Conservation (phyloP, 1,140 invertebrate genomes). For the Eueides isabella region DNA sequence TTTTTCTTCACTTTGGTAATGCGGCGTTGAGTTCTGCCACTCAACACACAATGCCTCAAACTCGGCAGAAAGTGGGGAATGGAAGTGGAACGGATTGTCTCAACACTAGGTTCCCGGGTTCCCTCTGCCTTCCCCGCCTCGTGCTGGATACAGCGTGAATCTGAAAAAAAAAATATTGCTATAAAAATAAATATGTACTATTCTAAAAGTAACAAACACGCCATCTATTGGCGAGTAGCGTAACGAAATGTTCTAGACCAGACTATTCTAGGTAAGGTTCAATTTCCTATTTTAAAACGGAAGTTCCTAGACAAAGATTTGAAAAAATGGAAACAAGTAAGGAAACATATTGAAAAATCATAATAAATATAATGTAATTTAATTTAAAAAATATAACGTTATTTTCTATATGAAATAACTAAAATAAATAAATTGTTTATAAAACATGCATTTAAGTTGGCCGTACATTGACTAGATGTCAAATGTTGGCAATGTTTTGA, state of each 20-base stretch:
- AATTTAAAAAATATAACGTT: neutral
- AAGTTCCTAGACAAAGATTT: neutral
- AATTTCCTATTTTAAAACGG: neutral
- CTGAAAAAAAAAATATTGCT: too few species aligned
- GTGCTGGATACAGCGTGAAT: too few species aligned
- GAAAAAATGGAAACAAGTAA: neutral
- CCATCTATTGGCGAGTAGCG: neutral
- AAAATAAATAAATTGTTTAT: neutral
- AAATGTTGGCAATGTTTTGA: neutral
- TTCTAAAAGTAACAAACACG: neutral
- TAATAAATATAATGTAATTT: neutral
- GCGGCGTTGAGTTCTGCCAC: too few species aligned
- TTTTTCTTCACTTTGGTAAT: too few species aligned
- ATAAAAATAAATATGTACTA: too few species aligned
- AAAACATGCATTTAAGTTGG: slow-evolving; percentile 6
- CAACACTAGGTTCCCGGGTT: too few species aligned
- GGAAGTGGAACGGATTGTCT: too few species aligned
- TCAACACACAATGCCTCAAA: too few species aligned
- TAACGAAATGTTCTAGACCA: neutral
- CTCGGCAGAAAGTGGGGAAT: too few species aligned
- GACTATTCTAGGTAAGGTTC: neutral
- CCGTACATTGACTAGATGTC: neutral
- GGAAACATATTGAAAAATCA: neutral
- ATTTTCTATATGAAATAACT: neutral
- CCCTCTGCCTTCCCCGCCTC: too few species aligned